A percentile compares a stretch with the other conserved stretches of the same genome.
Conservation (phyloP, 92 coral and sea anemone species). For the Isaurus tuberculatus region DNA sequence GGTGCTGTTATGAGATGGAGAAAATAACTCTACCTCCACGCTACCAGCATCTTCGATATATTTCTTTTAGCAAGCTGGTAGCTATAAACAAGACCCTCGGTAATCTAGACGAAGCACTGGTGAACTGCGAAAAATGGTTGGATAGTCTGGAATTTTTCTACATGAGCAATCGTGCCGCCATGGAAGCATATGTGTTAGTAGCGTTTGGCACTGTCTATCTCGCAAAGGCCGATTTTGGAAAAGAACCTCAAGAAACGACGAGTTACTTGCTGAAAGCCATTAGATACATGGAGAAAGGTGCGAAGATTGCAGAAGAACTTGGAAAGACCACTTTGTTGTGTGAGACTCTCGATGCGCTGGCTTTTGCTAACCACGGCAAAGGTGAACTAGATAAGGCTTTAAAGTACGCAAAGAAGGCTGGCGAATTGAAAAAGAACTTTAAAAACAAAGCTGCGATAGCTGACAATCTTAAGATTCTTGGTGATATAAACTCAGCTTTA, state of each 20-base stretch:
- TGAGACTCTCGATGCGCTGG: conserved; percentile 2
- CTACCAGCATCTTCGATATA: conserved; percentile 26
- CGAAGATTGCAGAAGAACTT: not conserved
- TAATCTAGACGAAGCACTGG: conserved; percentile 28
- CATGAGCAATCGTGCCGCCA: not conserved
- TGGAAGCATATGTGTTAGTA: not conserved
- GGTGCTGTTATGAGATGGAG: conserved; percentile 26
- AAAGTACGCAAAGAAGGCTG: conserved; percentile 1
- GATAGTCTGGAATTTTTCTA: not conserved
- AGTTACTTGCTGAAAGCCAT: not conserved
- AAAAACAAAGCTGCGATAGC: conserved; percentile 5
- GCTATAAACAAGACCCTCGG: conserved; percentile 2
- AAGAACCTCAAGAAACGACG: not conserved
- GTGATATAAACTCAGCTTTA: conserved; percentile 1
- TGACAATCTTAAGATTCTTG: not conserved
- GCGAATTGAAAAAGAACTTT: not conserved
- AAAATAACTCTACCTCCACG: conserved; percentile 6
- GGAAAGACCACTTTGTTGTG: not conserved
- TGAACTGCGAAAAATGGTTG: not conserved
- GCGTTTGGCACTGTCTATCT: conserved; percentile 16
- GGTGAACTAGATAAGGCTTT: conserved; percentile 20
- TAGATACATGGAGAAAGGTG: not conserved
- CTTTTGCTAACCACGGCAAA: not conserved
- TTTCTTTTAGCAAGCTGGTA: not conserved
- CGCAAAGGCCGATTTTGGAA: not conserved